Evolutionary conservation across 1,140 invertebrate species (phyloP).

Genomic region (Radopholus similis): DNA sequence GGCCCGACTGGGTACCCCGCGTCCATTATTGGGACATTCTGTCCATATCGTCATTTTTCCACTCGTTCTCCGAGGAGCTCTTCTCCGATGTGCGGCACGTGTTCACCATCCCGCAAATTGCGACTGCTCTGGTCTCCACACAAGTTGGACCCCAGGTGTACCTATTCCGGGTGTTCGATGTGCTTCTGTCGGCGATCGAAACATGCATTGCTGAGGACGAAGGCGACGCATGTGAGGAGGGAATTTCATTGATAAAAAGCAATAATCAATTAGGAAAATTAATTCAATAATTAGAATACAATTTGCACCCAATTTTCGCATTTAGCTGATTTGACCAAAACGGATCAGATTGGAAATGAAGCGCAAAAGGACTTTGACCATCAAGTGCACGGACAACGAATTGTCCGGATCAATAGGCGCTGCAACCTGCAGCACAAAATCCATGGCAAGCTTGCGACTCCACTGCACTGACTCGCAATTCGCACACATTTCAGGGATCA

Average conservation of each 20-base stretch:
- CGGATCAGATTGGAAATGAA: conserved; percentile 30
- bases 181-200: conserved; percentile 1
- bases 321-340: conserved; percentile 32
- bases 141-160: not conserved
- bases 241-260: too few species aligned
- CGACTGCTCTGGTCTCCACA: conserved; percentile 7
- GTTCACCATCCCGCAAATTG: conserved; percentile 27
- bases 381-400: conserved; percentile 20
- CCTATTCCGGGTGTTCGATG: conserved; percentile 10
- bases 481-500: conserved; percentile 1
- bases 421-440: conserved; percentile 4
- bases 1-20: conserved; percentile 25
- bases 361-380: conserved; percentile 25
- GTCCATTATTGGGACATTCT: conserved; percentile 22
- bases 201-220: conserved; percentile 18
- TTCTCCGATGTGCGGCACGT: not conserved
- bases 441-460: not conserved
- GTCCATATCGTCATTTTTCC: conserved; percentile 24
- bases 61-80: conserved; percentile 14
- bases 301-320: not conserved
- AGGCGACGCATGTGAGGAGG: conserved; percentile 16
- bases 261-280: not conserved
- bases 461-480: not conserved
- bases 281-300: not conserved
- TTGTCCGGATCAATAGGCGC: conserved; percentile 14